Conservation (phyloP, 2,113 vertebrate genomes). For the Brachirus orientalis region DNA sequence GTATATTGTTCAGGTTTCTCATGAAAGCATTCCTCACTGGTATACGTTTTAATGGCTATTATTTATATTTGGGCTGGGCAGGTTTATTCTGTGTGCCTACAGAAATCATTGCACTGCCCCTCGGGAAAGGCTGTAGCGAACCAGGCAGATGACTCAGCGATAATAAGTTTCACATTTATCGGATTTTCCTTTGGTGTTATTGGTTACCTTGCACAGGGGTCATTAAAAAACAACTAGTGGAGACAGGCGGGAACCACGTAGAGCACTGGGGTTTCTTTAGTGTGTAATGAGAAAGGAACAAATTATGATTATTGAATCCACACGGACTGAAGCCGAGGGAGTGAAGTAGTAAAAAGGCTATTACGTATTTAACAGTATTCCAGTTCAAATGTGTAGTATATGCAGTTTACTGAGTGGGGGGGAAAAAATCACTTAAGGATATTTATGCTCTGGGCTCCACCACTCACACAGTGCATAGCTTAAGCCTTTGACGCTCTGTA, state of each 20-base stretch:
- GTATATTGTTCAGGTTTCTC: slow-evolving; percentile 64
- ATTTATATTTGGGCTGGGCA: slow-evolving; percentile 69
- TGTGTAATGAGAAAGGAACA: slow-evolving; percentile 22
- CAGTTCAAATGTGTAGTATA: not conserved
- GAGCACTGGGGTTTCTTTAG: not conserved
- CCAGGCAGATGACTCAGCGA: slow-evolving; percentile 63
- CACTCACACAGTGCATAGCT: not conserved
- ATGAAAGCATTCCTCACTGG: slow-evolving; percentile 60
- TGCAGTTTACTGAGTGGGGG: not conserved
- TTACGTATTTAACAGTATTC: slow-evolving; percentile 25
- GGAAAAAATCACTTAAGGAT: not conserved
- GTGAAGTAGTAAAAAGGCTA: slow-evolving; percentile 3
- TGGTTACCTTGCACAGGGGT: slow-evolving; percentile 57
- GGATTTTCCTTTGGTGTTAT: slow-evolving; percentile 46
- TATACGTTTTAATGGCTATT: slow-evolving; percentile 67
- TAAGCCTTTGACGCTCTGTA: not conserved
- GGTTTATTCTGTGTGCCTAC: slow-evolving; percentile 63
- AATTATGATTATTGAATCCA: slow-evolving; percentile 34
- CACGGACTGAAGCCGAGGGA: not conserved
- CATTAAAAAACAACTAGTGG: slow-evolving; percentile 60
- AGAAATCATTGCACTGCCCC: slow-evolving; percentile 68
- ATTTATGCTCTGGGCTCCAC: no score
- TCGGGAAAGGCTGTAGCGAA: slow-evolving; percentile 30
- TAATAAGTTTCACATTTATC: slow-evolving; percentile 57
- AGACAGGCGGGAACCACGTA: slow-evolving; percentile 10